These are phyloP conservation scores for Caiman crocodilus DNA, from an alignment of 2,797 vertebrate species.

Conservation along the genomic window DNA sequence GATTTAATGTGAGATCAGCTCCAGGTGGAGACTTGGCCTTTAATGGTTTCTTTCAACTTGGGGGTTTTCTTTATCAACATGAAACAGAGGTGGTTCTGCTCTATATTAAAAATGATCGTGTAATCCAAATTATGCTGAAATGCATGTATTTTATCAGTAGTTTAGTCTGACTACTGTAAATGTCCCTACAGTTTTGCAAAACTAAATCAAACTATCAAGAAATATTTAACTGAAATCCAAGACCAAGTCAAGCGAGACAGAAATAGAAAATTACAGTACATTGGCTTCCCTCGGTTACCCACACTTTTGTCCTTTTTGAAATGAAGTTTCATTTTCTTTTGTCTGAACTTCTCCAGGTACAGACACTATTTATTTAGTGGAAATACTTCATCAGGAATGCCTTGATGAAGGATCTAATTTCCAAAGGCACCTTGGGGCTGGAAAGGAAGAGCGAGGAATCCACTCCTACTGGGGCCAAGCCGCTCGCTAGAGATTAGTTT, in stretches of 20 bases:
- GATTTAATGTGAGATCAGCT: background rate
- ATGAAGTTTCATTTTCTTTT: accelerated
- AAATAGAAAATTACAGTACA: accelerated
- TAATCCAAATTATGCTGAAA: background rate
- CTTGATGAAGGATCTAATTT: background rate
- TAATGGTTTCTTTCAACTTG: background rate
- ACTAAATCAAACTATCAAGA: background rate
- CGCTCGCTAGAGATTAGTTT: accelerated
- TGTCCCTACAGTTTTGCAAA: background rate
- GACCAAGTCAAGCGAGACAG: background rate
- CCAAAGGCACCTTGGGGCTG: background rate
- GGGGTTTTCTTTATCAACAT: conserved; percentile 21
- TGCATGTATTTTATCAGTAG: background rate
- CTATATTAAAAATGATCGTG: background rate
- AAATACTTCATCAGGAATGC: background rate
- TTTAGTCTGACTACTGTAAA: background rate
- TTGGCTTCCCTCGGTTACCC: background rate
- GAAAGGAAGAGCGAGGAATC: accelerated
- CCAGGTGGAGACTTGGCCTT: conserved; percentile 22
- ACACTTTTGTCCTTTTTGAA: background rate
- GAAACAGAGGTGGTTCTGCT: background rate
- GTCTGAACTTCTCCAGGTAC: background rate
- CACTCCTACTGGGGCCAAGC: accelerated
- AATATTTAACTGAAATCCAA: background rate
- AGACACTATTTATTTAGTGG: background rate